Evolutionary conservation across 2,888 invertebrate genomes (phyloP), one percentile per base, ranked within the genome.

Genomic region (Troides oblongomaculatus): DNA sequence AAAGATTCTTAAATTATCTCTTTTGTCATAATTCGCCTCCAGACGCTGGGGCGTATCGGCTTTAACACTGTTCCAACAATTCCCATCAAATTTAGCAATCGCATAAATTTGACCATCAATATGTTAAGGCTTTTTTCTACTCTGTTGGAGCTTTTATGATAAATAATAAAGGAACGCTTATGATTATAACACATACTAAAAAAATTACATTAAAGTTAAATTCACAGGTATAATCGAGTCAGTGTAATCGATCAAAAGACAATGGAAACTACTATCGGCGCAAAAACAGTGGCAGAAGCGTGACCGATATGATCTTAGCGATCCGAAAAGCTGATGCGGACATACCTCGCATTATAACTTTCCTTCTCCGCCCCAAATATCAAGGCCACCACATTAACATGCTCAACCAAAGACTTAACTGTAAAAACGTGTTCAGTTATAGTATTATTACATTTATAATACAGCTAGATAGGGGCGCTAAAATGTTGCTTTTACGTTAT

Each of bases 391-490:
- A 77, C 78, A 84, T 85, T 84, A 84, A 82, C 81, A 81, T 78
- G 78, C 76, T 79, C 77, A 75, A 78, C 79, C 78, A 73, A 64
- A 81, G 75, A 70, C 17, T 77, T 89, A 89, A 89, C 89, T 84
- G 89, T 90, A 84, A 77, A 85, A 81, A 81, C 85, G 72, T 81
- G 85, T 85, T 84, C 80, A 80, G 81, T 79, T 80, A 81, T 79
- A 79, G 81, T 81, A 82, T 78, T 79, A 79, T 80, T 78, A 80
- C 73, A 74, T 72, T 71, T 77, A 77, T 76, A 77, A 74, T 79
- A 81, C 80, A 81, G 78, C 80, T 81, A 81, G 78, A 74, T 70
- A 74, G 74, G 74, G 77, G 74, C 74, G 73, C 76, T 75, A 77
- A 77, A 77, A 78, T 74, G 71, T 63, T 61, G 68, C 72, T 60